Percentiles rank a stretch among this genome's conserved stretches.
These are phyloP conservation scores for Listronotus oregonensis DNA, from an alignment of 1,140 invertebrate species.

Conservation along the genomic window DNA sequence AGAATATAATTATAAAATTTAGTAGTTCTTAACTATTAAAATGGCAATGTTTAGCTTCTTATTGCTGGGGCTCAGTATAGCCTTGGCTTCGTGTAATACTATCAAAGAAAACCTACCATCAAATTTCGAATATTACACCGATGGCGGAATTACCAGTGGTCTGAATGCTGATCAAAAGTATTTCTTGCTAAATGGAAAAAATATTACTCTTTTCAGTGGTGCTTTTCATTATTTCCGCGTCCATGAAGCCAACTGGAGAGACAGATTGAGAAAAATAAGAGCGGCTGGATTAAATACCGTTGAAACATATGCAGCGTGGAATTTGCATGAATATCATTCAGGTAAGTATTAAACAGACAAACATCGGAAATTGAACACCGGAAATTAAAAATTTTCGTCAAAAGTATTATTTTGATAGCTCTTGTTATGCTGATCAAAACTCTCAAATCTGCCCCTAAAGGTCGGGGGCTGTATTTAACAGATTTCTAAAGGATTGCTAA, in stretches of 20 bases:
- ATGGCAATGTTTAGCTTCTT: not conserved
- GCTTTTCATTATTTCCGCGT: constrained; percentile 92
- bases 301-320: constrained; percentile 95
- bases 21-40: not conserved
- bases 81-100: not conserved
- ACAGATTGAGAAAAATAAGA: constrained; percentile 72
- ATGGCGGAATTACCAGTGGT: constrained; percentile 43
- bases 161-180: constrained; percentile 45
- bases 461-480: no score
- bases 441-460: no score
- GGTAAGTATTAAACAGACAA: constrained; percentile 10
- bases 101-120: constrained; percentile 39
- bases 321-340: constrained; percentile 75
- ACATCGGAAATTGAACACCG: not conserved
- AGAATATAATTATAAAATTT: no score
- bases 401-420: no score
- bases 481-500: no score
- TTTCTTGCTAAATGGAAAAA: constrained; percentile 50
- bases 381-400: no score
- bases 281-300: constrained; percentile 87
- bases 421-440: no score
- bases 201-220: constrained; percentile 61
- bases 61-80: not conserved
- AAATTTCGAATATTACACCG: constrained; percentile 50
- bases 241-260: constrained; percentile 64